Percentiles rank a stretch among this genome's conserved stretches.
These are phyloP conservation scores for Lota lota DNA, from an alignment of 2,113 vertebrate species.

Conservation along the genomic window DNA sequence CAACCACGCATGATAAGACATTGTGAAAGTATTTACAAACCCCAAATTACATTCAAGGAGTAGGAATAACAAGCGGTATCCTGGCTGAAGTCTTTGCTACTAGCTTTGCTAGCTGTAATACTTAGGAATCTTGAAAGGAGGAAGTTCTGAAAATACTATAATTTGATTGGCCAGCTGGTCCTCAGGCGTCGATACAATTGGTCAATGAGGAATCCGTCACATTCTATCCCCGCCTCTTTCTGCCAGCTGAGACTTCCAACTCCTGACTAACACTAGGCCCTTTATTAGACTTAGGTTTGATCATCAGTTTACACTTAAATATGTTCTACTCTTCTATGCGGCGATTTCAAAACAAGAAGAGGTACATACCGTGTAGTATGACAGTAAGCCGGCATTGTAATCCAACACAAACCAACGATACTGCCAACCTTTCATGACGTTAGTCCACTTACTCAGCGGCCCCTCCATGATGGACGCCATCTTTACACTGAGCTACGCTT, in stretches of 20 bases:
- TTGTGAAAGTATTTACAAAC: no score
- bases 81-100: not conserved
- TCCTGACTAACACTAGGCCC: slow-evolving; percentile 69
- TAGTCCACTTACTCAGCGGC: slow-evolving; percentile 98
- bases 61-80: not conserved
- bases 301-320: slow-evolving; percentile 10
- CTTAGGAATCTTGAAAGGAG: slow-evolving; percentile 27
- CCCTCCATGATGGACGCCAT: slow-evolving; percentile 99
- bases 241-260: slow-evolving; percentile 70
- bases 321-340: fast-evolving
- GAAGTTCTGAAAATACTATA: slow-evolving; percentile 15
- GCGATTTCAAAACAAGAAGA: not conserved
- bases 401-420: slow-evolving; percentile 98
- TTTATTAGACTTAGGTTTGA: slow-evolving; percentile 9
- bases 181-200: slow-evolving; percentile 32
- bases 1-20: no score
- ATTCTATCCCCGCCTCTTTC: slow-evolving; percentile 39
- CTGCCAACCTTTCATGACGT: slow-evolving; percentile 98
- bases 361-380: slow-evolving; percentile 92
- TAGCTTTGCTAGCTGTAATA: slow-evolving; percentile 31
- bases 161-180: slow-evolving; percentile 51
- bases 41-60: not conserved
- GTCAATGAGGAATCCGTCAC: slow-evolving; percentile 36
- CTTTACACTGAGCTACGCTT: slow-evolving; percentile 74
- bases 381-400: slow-evolving; percentile 93